Evolutionary conservation across 1,140 invertebrate genomes (phyloP).

Genomic region (Meloidogyne hapla): DNA sequence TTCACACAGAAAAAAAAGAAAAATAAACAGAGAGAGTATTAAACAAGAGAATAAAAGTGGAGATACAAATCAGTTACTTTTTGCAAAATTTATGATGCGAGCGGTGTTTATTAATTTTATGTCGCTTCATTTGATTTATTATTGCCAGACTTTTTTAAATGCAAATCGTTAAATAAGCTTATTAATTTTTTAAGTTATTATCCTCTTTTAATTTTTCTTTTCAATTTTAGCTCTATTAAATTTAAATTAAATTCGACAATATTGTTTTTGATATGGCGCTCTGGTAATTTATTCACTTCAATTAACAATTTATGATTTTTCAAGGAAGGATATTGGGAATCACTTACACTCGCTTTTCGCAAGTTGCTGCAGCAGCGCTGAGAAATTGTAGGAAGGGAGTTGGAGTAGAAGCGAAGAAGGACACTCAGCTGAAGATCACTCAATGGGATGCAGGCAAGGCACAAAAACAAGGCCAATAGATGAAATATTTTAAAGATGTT

Average conservation of each 20-base stretch:
- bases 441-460: slow-evolving; percentile 12
- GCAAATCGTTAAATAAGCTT: no score
- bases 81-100: no score
- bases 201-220: background rate
- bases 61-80: no score
- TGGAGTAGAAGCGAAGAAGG: background rate
- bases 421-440: background rate
- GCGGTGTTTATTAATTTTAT: no score
- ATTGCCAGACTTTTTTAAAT: no score
- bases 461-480: background rate
- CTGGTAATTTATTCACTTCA: background rate
- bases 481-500: background rate
- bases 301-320: background rate
- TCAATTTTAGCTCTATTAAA: background rate
- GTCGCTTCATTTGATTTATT: no score
- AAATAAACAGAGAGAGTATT: no score
- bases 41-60: no score
- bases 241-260: background rate
- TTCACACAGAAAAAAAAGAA: no score
- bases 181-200: no score
- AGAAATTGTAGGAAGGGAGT: background rate
- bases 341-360: slow-evolving; percentile 5
- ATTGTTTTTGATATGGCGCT: background rate
- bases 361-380: slow-evolving; percentile 6
- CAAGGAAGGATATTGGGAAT: slow-evolving; percentile 14